phyloP scores from a whole-genome alignment of 1,140 invertebrate species.

The Zaprionus kolodkinae region DNA sequence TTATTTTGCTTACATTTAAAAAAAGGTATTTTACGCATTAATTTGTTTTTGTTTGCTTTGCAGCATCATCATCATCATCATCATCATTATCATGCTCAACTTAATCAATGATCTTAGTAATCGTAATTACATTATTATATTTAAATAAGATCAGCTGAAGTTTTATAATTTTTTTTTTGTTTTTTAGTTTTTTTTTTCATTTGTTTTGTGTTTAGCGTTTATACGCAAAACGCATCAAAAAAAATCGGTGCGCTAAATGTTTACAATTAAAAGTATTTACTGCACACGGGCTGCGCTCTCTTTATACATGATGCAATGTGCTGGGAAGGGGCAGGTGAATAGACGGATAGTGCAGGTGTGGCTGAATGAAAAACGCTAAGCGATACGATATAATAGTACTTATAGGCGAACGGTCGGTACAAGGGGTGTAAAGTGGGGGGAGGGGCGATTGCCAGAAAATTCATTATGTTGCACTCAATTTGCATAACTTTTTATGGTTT shows the following conservation, averaged over 20 bases:
- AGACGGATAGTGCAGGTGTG: conserved; percentile 6
- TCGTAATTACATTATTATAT: conserved; percentile 69
- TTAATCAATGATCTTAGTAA: conserved; percentile 77
- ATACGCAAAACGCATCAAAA: conserved; percentile 49
- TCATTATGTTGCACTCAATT: conserved; percentile 36
- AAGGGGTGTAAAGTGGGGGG: conserved; percentile 4
- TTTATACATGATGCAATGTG: conserved; percentile 65
- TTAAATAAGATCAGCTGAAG: conserved; percentile 78
- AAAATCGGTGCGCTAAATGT: conserved; percentile 59
- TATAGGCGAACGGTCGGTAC: conserved; percentile 10
- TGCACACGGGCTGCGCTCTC: conserved; percentile 52
- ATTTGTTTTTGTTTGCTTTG: conserved; percentile 59
- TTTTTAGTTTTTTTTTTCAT: conserved; percentile 21
- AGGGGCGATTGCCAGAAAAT: conserved; percentile 28
- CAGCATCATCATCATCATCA: conserved; percentile 33
- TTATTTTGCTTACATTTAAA: conserved; percentile 64
- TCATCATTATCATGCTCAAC: conserved; percentile 58
- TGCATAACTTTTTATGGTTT: conserved; percentile 40
- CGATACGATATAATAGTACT: conserved; percentile 17
- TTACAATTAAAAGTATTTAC: conserved; percentile 64
- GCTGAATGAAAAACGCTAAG: conserved; percentile 36
- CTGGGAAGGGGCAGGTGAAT: conserved; percentile 7
- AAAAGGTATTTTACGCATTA: conserved; percentile 64
- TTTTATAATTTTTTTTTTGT: conserved; percentile 35
- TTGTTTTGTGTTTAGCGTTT: conserved; percentile 33